Conservation (phyloP, 2,797 vertebrate genomes). For the Anguilla obscura region DNA sequence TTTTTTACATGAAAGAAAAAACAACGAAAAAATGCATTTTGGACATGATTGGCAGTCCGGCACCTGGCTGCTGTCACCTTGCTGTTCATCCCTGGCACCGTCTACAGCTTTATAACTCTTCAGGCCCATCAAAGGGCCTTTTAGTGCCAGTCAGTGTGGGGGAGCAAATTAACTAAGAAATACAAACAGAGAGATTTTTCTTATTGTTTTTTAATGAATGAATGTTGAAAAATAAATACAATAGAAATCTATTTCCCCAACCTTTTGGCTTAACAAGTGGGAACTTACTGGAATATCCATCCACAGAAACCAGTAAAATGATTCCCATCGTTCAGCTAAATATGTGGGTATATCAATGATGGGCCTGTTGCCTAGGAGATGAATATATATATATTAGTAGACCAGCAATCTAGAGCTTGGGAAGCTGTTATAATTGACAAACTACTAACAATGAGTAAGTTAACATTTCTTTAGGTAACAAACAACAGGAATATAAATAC, state of each 20-base stretch:
- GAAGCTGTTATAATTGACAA: background rate
- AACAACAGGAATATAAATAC: background rate
- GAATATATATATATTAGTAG: background rate
- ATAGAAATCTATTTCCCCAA: background rate
- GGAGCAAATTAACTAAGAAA: background rate
- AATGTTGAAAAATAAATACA: background rate
- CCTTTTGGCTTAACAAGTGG: background rate
- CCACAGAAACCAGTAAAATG: constrained; percentile 5
- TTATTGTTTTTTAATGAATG: background rate
- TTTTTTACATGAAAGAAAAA: background rate
- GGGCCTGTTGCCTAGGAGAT: constrained; percentile 8
- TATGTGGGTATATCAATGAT: background rate
- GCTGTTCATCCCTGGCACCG: background rate
- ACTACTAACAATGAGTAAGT: constrained; percentile 1
- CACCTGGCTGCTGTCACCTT: background rate
- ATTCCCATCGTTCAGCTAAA: background rate
- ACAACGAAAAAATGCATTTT: background rate
- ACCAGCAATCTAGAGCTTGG: background rate
- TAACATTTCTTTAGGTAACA: background rate
- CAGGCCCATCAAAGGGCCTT: background rate
- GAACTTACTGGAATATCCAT: background rate
- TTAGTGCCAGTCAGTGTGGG: constrained; percentile 3
- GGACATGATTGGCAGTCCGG: background rate
- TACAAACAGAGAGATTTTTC: background rate
- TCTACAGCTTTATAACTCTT: background rate